Conservation (phyloP, 1,140 invertebrate species). For the Nomia melanderi region DNA sequence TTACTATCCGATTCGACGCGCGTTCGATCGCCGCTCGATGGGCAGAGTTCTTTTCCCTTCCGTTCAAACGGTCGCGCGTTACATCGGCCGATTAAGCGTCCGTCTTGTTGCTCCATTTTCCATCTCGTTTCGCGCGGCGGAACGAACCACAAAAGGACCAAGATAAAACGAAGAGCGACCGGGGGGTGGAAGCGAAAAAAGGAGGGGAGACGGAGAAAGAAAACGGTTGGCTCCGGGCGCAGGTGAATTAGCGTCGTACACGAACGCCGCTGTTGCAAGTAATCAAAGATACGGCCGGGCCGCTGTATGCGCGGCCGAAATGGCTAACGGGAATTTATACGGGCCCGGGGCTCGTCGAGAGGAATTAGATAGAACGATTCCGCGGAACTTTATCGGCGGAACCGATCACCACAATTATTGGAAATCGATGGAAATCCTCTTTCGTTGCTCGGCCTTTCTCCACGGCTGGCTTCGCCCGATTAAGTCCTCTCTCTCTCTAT, state of each 20-base stretch:
- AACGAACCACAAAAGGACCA: no score
- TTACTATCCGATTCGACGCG: background rate
- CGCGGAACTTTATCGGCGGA: constrained; percentile 58
- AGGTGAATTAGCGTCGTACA: constrained; percentile 38
- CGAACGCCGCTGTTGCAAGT: constrained; percentile 15
- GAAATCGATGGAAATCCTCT: constrained; percentile 53
- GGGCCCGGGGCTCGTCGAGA: constrained; percentile 51
- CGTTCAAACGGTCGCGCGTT: constrained; percentile 3
- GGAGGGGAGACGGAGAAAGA: background rate
- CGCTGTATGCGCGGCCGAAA: constrained; percentile 36
- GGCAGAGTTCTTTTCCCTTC: background rate
- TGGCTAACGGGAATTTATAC: constrained; percentile 60
- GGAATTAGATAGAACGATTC: constrained; percentile 61
- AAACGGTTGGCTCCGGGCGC: background rate
- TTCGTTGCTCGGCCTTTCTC: constrained; percentile 30
- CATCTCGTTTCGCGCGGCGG: constrained; percentile 1
- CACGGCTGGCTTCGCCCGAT: background rate
- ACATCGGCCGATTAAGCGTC: constrained; percentile 54
- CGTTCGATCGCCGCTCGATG: background rate
- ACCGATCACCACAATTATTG: constrained; percentile 59
- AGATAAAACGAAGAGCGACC: no score
- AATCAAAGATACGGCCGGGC: constrained; percentile 33
- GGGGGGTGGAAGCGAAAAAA: no score
- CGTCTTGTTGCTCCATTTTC: constrained; percentile 52
- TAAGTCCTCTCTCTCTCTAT: background rate